Percentiles rank a stretch among this genome's conserved stretches.
Evolutionary conservation across 2,888 invertebrate species (phyloP).

Genomic region (Drosophila peninsularis): DNA sequence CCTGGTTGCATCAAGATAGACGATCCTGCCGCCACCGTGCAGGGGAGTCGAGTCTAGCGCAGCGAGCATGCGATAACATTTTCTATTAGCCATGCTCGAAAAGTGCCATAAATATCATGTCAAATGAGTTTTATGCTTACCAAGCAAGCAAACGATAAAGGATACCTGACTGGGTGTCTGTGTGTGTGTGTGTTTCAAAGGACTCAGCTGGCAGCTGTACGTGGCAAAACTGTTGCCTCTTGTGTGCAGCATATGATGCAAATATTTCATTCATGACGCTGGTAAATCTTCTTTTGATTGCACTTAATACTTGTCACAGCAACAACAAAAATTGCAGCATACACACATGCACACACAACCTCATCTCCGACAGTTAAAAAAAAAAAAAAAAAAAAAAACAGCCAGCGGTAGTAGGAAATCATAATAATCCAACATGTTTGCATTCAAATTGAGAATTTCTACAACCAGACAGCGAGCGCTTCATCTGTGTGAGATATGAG

Average conservation of each 20-base stretch:
- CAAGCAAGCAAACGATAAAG: conserved; percentile 25
- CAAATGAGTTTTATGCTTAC: conserved; percentile 69
- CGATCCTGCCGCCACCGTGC: conserved; percentile 2
- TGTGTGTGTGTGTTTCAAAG: conserved; percentile 9
- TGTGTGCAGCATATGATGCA: conserved; percentile 69
- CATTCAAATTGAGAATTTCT: conserved; percentile 77
- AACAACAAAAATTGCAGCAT: conserved; percentile 40
- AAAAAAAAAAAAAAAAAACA: conserved; percentile 44
- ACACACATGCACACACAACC: conserved; percentile 33
- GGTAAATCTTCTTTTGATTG: conserved; percentile 80
- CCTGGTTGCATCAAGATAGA: conserved; percentile 66
- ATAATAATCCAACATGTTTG: conserved; percentile 78
- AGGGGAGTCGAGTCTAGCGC: neutral
- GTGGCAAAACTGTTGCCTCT: conserved; percentile 44
- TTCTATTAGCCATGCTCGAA: conserved; percentile 51
- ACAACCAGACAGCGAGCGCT: conserved; percentile 13
- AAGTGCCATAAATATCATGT: conserved; percentile 68
- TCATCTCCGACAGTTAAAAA: conserved; percentile 29
- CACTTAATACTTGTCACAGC: conserved; percentile 78
- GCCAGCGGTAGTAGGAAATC: conserved; percentile 69
- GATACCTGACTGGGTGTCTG: conserved; percentile 1
- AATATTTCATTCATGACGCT: conserved; percentile 80
- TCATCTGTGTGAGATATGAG: conserved; percentile 31
- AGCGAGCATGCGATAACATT: conserved; percentile 13
- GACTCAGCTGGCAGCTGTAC: conserved; percentile 38